A percentile compares a stretch with the other conserved stretches of the same genome.
Evolutionary conservation across 2,888 invertebrate genomes (phyloP).

Genomic region (Hipparchia semele): DNA sequence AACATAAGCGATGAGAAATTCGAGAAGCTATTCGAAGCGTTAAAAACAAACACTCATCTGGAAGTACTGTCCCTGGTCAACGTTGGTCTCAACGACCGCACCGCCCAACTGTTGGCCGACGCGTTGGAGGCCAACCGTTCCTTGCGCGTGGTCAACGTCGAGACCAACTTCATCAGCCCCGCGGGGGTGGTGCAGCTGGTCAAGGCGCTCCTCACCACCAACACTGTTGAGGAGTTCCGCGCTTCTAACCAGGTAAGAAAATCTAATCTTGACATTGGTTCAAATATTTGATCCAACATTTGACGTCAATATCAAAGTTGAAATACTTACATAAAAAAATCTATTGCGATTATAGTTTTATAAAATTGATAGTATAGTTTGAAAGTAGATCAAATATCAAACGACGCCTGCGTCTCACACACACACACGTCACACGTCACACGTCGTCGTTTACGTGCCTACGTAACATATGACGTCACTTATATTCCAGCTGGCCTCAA

Average conservation of each 20-base stretch:
- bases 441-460: too few relatives aligned
- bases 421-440: too few relatives aligned
- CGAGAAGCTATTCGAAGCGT: constrained; percentile 92
- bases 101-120: constrained; percentile 91
- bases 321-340: too few relatives aligned
- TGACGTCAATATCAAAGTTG: not conserved
- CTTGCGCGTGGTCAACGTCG: constrained; percentile 93
- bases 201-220: constrained; percentile 92
- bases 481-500: too few relatives aligned
- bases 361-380: too few relatives aligned
- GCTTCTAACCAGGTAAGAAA: constrained; percentile 96
- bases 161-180: constrained; percentile 98
- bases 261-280: not conserved
- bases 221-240: constrained; percentile 96
- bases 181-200: constrained; percentile 93
- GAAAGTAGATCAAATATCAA: too few relatives aligned
- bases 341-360: too few relatives aligned
- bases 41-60: constrained; percentile 95
- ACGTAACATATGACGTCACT: too few relatives aligned
- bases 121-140: constrained; percentile 91
- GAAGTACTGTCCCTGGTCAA: constrained; percentile 96
- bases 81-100: constrained; percentile 95
- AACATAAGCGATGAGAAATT: constrained; percentile 98
- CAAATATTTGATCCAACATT: not conserved
- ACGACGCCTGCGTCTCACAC: too few relatives aligned